Percentiles rank a stretch among this genome's conserved stretches.
Evolutionary conservation across 2,797 vertebrate genomes (phyloP).

Genomic region (Sebastiscus tertius): DNA sequence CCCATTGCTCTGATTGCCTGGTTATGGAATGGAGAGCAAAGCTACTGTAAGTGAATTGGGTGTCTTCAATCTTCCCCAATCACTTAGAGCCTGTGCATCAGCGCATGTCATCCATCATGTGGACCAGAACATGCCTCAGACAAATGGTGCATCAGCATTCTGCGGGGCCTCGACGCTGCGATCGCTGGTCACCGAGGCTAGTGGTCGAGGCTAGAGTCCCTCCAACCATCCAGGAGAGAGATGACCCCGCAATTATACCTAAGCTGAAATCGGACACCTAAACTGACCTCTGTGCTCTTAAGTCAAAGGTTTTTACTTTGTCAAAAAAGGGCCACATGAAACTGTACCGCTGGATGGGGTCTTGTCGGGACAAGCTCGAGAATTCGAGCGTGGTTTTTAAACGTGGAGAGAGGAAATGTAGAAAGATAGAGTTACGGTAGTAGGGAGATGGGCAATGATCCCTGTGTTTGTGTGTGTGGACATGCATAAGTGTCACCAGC

Average conservation of each 20-base stretch:
- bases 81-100: constrained; percentile 92
- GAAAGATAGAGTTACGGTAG: constrained; percentile 41
- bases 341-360: constrained; percentile 13
- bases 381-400: too few species aligned
- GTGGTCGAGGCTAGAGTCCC: constrained; percentile 22
- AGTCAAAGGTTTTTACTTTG: constrained; percentile 49
- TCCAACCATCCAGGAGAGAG: constrained; percentile 24
- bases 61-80: constrained; percentile 94
- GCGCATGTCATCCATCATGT: constrained; percentile 92
- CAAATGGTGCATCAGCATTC: constrained; percentile 91
- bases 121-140: constrained; percentile 80
- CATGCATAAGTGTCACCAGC: neutral
- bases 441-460: constrained; percentile 12
- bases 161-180: constrained; percentile 74
- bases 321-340: constrained; percentile 38
- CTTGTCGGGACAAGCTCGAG: constrained; percentile 38
- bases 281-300: constrained; percentile 44
- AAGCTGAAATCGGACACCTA: constrained; percentile 49
- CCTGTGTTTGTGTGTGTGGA: neutral
- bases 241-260: constrained; percentile 50
- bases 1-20: constrained; percentile 89
- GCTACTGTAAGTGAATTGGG: constrained; percentile 91
- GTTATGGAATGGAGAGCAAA: constrained; percentile 89
- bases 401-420: constrained; percentile 31
- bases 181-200: constrained; percentile 38